phyloP scores from a whole-genome alignment of 1,140 invertebrate genomes.

The Sitodiplosis mosellana region DNA sequence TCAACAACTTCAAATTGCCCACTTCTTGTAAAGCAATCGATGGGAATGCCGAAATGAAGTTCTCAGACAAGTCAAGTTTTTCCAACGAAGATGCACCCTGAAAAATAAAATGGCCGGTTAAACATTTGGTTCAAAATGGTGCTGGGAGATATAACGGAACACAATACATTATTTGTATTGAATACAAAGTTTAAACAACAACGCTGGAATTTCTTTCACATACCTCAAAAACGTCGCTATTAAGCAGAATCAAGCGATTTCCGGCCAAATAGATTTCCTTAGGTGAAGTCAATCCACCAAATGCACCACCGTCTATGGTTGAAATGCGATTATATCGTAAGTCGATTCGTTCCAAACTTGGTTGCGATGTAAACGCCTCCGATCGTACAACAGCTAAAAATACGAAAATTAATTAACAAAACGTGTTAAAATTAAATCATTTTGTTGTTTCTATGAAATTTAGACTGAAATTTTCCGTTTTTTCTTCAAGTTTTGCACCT shows the following conservation, averaged over 20 bases:
- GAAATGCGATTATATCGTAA: constrained; percentile 56
- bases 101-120: constrained; percentile 13
- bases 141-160: too few species aligned
- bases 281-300: constrained; percentile 43
- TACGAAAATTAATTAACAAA: constrained; percentile 4
- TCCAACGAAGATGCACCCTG: constrained; percentile 53
- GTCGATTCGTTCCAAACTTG: constrained; percentile 48
- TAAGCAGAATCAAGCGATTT: constrained; percentile 56
- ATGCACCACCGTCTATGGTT: constrained; percentile 50
- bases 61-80: constrained; percentile 62
- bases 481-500: too few species aligned
- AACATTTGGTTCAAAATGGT: not conserved
- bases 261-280: constrained; percentile 48
- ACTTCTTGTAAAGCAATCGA: constrained; percentile 51
- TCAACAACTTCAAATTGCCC: constrained; percentile 45
- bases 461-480: too few species aligned
- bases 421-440: too few species aligned
- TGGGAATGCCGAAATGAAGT: constrained; percentile 68
- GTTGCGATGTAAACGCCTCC: constrained; percentile 44
- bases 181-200: not conserved
- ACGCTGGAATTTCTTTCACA: too few species aligned
- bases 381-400: constrained; percentile 41
- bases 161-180: too few species aligned
- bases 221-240: constrained; percentile 47
- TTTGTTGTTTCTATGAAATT: too few species aligned